Percentiles rank a stretch among this genome's conserved stretches.
Conservation (phyloP, 2,113 vertebrate species). For the Tor tambroides region DNA sequence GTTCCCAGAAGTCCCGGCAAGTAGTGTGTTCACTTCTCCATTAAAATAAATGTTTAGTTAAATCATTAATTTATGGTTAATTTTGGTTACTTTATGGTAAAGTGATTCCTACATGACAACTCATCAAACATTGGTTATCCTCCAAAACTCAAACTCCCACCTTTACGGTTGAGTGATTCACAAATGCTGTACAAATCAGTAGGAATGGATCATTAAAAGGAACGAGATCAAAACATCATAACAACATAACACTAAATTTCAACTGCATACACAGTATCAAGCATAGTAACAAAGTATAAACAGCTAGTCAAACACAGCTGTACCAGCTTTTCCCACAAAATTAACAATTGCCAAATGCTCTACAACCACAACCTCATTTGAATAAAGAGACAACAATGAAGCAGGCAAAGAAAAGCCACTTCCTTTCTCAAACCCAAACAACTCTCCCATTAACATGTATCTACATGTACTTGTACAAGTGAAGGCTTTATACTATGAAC, state of each 20-base stretch:
- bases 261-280: background rate
- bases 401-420: constrained; percentile 50
- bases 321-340: background rate
- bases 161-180: background rate
- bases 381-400: constrained; percentile 66
- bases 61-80: background rate
- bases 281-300: background rate
- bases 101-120: background rate
- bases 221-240: background rate
- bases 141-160: background rate
- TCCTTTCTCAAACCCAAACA: constrained; percentile 60
- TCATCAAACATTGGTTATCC: background rate
- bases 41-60: background rate
- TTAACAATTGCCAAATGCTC: background rate
- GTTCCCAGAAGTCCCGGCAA: too few relatives aligned
- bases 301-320: background rate
- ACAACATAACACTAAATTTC: background rate
- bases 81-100: background rate
- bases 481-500: constrained; percentile 49
- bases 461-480: constrained; percentile 43
- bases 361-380: constrained; percentile 47
- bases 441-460: constrained; percentile 50
- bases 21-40: background rate
- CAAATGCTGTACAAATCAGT: background rate
- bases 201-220: background rate